phyloP scores from a whole-genome alignment of 1,140 invertebrate genomes.

The Drosophila hydei region DNA sequence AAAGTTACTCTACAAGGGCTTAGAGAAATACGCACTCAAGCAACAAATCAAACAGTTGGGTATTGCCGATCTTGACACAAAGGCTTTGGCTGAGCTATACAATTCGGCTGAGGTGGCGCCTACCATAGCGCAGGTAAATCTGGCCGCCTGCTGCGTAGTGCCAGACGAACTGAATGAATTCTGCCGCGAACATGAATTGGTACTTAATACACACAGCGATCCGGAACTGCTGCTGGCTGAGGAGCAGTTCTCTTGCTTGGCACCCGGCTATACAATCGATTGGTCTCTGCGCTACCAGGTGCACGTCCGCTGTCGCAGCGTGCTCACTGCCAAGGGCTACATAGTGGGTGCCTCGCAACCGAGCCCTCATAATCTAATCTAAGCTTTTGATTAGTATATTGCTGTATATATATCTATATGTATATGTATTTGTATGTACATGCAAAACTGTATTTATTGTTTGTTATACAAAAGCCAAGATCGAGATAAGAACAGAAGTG shows the following conservation, averaged over 20 bases:
- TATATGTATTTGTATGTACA: constrained; percentile 43
- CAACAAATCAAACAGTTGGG: constrained; percentile 89
- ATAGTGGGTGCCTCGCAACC: constrained; percentile 84
- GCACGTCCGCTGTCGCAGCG: constrained; percentile 94
- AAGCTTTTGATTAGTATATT: constrained; percentile 40
- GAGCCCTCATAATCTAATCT: constrained; percentile 42
- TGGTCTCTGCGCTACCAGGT: constrained; percentile 94
- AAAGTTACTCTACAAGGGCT: constrained; percentile 85
- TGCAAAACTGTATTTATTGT: constrained; percentile 73
- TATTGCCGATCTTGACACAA: constrained; percentile 94
- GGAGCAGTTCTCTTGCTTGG: constrained; percentile 61
- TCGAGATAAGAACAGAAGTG: constrained; percentile 36
- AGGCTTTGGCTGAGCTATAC: constrained; percentile 90
- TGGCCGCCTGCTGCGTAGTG: constrained; percentile 97
- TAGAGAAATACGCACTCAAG: constrained; percentile 68
- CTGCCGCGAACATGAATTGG: constrained; percentile 95
- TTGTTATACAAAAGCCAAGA: constrained; percentile 73
- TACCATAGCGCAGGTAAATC: constrained; percentile 96
- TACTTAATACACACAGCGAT: constrained; percentile 97
- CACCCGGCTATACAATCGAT: constrained; percentile 70
- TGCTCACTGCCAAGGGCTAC: constrained; percentile 94
- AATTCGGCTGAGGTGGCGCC: constrained; percentile 93
- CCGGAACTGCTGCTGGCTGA: constrained; percentile 88
- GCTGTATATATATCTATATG: too few species aligned
- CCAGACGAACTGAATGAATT: constrained; percentile 94